A percentile compares a stretch with the other conserved stretches of the same genome.
phyloP scores from a whole-genome alignment of 2,113 vertebrate species.

The Psettodes erumei region DNA sequence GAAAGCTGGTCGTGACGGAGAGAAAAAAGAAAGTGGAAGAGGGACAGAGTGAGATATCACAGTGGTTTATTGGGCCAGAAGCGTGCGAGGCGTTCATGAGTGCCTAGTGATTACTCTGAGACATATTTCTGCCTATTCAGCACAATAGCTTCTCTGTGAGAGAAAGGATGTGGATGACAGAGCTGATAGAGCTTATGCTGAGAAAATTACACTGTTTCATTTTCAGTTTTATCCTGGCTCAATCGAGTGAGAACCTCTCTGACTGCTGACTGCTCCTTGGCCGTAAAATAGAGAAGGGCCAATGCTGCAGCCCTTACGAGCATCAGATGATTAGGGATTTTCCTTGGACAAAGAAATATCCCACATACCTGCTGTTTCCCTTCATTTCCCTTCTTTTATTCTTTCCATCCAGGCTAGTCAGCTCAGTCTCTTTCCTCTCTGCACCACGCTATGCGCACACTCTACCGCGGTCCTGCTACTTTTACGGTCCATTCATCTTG shows the following conservation, averaged over 20 bases:
- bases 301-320: background rate
- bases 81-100: background rate
- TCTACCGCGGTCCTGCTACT: conserved; percentile 33
- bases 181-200: conserved; percentile 15
- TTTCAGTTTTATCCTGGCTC: conserved; percentile 8
- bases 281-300: background rate
- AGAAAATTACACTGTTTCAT: conserved; percentile 16
- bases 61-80: conserved; percentile 14
- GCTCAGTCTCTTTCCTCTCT: conserved; percentile 4
- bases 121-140: conserved; percentile 20
- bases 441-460: too few relatives aligned
- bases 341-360: conserved; percentile 1
- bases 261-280: background rate
- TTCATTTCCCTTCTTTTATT: background rate
- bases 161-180: background rate
- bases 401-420: conserved; percentile 4
- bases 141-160: conserved; percentile 17
- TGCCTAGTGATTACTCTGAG: conserved; percentile 7
- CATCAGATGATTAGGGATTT: conserved; percentile 1
- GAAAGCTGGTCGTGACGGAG: background rate
- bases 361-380: conserved; percentile 10
- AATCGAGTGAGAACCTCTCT: background rate
- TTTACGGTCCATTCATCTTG: conserved; percentile 68
- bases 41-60: too few relatives aligned
- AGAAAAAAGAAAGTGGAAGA: too few relatives aligned